phyloP scores from a whole-genome alignment of 2,888 invertebrate genomes.

The Miltochrista miniata region DNA sequence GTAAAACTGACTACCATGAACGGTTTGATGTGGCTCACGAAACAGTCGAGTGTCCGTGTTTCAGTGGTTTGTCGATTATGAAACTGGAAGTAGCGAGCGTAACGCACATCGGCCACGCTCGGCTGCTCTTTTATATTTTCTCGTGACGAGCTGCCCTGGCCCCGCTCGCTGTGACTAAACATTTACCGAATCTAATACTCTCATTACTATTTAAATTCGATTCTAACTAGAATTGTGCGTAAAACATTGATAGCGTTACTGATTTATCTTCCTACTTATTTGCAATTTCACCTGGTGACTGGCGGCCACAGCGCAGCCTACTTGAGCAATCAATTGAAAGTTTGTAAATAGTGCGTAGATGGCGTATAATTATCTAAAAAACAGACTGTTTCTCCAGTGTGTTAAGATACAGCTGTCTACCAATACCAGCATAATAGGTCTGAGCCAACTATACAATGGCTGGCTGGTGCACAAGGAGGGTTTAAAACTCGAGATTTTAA shows the following conservation, averaged over 20 bases:
- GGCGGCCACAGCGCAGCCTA: not conserved
- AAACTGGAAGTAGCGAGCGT: slow-evolving; percentile 4
- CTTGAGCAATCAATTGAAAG: not conserved
- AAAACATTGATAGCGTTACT: not conserved
- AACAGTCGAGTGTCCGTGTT: not conserved
- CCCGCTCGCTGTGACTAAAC: not conserved
- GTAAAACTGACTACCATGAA: not conserved
- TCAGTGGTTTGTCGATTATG: slow-evolving; percentile 7
- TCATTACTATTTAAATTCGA: not conserved
- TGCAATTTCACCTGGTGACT: not conserved
- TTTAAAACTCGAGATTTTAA: no score
- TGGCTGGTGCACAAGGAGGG: no score
- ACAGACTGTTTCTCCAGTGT: no score
- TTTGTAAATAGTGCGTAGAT: no score
- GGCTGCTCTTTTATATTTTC: slow-evolving; percentile 6
- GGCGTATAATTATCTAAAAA: no score
- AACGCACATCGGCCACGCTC: slow-evolving; percentile 16
- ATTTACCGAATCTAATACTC: slow-evolving; percentile 4
- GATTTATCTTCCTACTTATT: not conserved
- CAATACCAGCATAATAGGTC: no score
- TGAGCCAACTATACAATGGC: no score
- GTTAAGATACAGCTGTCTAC: no score
- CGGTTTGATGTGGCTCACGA: not conserved
- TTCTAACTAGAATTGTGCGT: not conserved
- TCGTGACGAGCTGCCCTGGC: slow-evolving; percentile 6